Percentiles rank a stretch among this genome's conserved stretches.
phyloP scores from a whole-genome alignment of 2,113 vertebrate species.

The Loxodonta africana region DNA sequence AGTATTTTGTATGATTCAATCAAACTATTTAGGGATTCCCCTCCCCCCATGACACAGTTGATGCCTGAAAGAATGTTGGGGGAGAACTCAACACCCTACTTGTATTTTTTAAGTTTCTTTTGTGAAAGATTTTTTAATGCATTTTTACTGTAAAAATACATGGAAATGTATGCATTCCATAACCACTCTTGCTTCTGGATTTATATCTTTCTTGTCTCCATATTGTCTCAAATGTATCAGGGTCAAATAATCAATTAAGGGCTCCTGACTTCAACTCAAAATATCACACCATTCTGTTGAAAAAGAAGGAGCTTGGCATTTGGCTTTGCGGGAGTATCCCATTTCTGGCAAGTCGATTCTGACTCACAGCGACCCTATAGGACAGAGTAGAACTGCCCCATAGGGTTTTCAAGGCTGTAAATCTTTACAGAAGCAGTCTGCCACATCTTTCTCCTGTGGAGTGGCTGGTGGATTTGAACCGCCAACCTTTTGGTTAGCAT shows the following conservation, averaged over 20 bases:
- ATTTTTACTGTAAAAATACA: conserved; percentile 80
- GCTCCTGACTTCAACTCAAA: neutral
- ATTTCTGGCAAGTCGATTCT: fast-evolving
- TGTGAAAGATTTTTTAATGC: conserved; percentile 77
- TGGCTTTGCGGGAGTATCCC: neutral
- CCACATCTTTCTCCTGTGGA: neutral
- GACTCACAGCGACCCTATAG: too few relatives aligned
- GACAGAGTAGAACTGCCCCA: neutral
- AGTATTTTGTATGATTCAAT: conserved; percentile 73
- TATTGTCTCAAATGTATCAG: conserved; percentile 30
- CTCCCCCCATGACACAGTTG: conserved; percentile 20
- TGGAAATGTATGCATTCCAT: conserved; percentile 65
- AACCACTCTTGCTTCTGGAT: conserved; percentile 69
- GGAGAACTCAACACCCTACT: conserved; percentile 62
- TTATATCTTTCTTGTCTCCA: conserved; percentile 70
- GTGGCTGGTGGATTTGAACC: neutral
- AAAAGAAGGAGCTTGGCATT: neutral
- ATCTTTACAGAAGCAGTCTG: neutral
- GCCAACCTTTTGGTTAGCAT: neutral
- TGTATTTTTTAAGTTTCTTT: conserved; percentile 82
- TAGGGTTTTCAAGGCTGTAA: neutral
- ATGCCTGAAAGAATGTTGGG: conserved; percentile 50
- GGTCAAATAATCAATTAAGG: conserved; percentile 59
- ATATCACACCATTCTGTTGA: neutral
- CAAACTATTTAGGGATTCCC: conserved; percentile 53